Conservation (phyloP, 2,113 vertebrate species). For the Lynx canadensis region DNA sequence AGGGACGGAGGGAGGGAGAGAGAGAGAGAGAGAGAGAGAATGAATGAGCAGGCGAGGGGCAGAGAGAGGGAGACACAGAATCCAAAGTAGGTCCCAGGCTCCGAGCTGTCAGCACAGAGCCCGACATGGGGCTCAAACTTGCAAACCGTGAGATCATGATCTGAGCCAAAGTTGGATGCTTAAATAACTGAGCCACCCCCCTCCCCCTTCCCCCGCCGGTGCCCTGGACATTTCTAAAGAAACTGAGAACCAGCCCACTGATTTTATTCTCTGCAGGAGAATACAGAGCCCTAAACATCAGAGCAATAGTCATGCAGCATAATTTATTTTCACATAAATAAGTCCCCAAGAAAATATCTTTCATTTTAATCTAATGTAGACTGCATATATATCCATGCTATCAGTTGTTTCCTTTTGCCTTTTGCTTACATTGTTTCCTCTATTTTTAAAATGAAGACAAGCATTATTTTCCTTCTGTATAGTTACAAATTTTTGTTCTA, state of each 20-base stretch:
- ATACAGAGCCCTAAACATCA: neutral
- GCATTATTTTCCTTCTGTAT: neutral
- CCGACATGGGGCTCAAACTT: no score
- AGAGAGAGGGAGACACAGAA: no score
- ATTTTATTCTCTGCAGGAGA: conserved; percentile 51
- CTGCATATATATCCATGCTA: neutral
- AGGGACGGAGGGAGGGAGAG: no score
- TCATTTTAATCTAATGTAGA: neutral
- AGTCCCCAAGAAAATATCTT: neutral
- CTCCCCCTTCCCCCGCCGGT: no score
- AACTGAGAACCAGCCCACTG: conserved; percentile 43
- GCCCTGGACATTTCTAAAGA: neutral
- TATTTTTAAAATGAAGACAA: conserved; percentile 7
- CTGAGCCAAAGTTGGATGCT: no score
- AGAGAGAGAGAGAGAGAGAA: no score
- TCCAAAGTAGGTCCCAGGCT: no score
- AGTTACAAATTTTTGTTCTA: neutral
- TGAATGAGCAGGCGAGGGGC: no score
- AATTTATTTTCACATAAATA: conserved; percentile 9
- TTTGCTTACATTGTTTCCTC: neutral
- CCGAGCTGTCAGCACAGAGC: no score
- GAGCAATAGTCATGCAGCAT: neutral
- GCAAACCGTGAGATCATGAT: no score
- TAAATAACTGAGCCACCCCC: no score
- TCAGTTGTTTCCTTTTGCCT: neutral